phyloP scores from a whole-genome alignment of 2,888 invertebrate species.

The Lypha dubia region DNA sequence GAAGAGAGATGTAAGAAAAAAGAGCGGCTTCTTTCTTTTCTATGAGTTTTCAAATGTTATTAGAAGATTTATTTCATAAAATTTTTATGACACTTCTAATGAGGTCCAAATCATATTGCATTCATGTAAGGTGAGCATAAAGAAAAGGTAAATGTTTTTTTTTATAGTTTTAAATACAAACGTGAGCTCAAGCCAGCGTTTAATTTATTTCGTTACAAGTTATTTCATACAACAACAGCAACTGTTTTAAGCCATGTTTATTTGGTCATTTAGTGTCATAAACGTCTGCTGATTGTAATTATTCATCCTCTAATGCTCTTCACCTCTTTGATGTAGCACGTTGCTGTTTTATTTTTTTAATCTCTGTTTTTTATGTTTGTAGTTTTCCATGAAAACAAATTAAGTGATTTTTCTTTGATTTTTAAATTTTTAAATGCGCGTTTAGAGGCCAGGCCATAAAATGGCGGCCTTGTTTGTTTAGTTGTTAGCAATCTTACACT shows the following conservation, averaged over 20 bases:
- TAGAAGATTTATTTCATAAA: slow-evolving; percentile 39
- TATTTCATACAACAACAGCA: slow-evolving; percentile 20
- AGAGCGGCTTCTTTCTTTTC: slow-evolving; percentile 63
- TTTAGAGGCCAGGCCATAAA: slow-evolving; percentile 53
- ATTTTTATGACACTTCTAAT: slow-evolving; percentile 75
- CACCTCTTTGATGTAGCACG: slow-evolving; percentile 58
- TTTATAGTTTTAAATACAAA: slow-evolving; percentile 16
- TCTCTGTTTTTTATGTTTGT: slow-evolving; percentile 31
- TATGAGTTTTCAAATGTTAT: slow-evolving; percentile 27
- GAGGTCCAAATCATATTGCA: slow-evolving; percentile 64
- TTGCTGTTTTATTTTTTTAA: slow-evolving; percentile 30
- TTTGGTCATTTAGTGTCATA: slow-evolving; percentile 74
- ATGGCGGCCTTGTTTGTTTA: slow-evolving; percentile 54
- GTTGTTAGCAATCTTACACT: slow-evolving; percentile 1
- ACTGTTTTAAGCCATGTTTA: slow-evolving; percentile 55
- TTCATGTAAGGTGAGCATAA: neutral
- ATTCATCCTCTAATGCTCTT: slow-evolving; percentile 46
- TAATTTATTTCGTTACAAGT: slow-evolving; percentile 61
- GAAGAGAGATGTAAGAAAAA: slow-evolving; percentile 58
- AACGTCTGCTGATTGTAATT: slow-evolving; percentile 63
- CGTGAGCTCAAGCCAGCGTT: slow-evolving; percentile 62
- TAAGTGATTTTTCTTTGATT: slow-evolving; percentile 32
- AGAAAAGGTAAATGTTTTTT: too few species aligned
- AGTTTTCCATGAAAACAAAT: slow-evolving; percentile 52
- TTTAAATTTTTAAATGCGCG: neutral